Evolutionary conservation across 2,888 invertebrate species (phyloP).

Genomic region (Philopedon plagiatum): DNA sequence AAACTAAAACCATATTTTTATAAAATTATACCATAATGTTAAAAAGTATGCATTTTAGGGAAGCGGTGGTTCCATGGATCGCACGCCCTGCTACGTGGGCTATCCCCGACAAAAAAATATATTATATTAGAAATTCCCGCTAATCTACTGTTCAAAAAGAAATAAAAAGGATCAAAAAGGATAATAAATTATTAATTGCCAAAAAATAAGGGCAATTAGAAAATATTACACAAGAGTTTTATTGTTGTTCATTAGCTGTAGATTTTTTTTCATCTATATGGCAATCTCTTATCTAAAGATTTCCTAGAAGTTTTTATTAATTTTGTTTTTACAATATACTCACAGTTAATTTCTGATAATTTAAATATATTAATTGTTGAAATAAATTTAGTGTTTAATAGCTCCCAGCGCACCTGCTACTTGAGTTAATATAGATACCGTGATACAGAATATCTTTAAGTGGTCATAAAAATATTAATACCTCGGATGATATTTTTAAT

Average conservation of each 20-base stretch:
- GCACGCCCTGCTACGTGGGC: too few species aligned
- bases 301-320: neutral
- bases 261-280: neutral
- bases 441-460: constrained; percentile 1
- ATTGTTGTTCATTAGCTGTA: too few species aligned
- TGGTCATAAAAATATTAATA: constrained; percentile 16
- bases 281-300: neutral
- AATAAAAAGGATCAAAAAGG: too few species aligned
- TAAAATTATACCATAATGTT: too few species aligned
- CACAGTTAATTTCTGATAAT: constrained; percentile 13
- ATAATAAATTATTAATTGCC: neutral
- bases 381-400: constrained; percentile 3
- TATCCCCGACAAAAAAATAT: too few species aligned
- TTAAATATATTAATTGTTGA: constrained; percentile 11
- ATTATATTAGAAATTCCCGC: too few species aligned
- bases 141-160: too few species aligned
- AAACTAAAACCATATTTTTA: too few species aligned
- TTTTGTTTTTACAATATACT: constrained; percentile 1
- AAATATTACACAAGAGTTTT: too few species aligned
- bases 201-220: too few species aligned
- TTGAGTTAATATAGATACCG: neutral
- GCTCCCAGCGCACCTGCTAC: neutral
- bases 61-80: too few species aligned
- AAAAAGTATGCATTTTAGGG: too few species aligned
- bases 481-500: neutral